Percentiles rank a stretch among this genome's conserved stretches.
Conservation (phyloP, 2,888 invertebrate species). For the Nipponacmea schrenckii region DNA sequence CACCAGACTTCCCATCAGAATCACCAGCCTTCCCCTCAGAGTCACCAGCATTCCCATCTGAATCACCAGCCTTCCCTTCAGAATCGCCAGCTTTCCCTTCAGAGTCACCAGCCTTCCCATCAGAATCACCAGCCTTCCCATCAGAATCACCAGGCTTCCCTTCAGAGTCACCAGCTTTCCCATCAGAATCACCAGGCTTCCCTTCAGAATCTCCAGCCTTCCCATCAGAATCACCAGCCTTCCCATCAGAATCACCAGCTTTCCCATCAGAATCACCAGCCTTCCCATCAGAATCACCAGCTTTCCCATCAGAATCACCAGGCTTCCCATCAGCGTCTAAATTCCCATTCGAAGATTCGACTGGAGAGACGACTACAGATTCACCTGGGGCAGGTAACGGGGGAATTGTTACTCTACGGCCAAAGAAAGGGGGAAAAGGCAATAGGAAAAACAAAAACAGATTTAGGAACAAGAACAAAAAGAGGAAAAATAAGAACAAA, state of each 20-base stretch:
- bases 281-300: background rate
- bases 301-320: background rate
- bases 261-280: background rate
- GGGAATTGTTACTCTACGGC: background rate
- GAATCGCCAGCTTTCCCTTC: background rate
- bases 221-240: background rate
- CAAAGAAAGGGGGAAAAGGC: background rate
- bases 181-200: background rate
- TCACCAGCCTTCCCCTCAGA: background rate
- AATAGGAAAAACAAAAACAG: background rate
- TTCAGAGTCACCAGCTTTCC: background rate
- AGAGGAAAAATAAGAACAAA: no score
- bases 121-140: background rate
- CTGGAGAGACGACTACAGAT: background rate
- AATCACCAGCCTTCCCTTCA: background rate
- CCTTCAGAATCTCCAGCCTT: background rate
- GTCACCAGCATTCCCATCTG: background rate
- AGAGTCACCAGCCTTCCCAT: no score
- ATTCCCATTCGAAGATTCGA: background rate
- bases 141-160: background rate
- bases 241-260: background rate
- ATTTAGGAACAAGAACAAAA: background rate
- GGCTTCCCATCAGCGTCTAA: background rate
- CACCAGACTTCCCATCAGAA: background rate
- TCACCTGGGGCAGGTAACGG: background rate